These are phyloP conservation scores for Lathronympha strigana DNA, from an alignment of 2,888 invertebrate genomes.

Conservation along the genomic window DNA sequence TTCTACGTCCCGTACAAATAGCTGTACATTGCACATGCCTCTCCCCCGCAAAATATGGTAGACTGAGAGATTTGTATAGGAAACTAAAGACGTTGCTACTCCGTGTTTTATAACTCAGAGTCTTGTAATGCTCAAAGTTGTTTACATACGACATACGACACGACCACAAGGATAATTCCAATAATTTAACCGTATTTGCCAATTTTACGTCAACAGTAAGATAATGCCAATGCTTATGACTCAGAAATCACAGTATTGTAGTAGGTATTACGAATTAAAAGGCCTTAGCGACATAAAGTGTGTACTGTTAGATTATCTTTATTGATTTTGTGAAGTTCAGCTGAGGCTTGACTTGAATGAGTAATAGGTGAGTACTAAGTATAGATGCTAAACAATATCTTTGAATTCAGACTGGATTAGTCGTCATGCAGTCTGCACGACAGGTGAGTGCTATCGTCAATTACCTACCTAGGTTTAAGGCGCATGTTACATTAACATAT, in stretches of 20 bases:
- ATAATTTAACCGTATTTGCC: not conserved
- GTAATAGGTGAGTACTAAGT: not conserved
- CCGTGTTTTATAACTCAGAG: no score
- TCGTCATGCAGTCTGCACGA: not conserved
- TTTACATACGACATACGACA: no score
- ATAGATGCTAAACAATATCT: not conserved
- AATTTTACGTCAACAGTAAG: not conserved
- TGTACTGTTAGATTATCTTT: constrained; percentile 1
- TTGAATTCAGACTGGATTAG: not conserved
- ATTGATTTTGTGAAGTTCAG: no score
- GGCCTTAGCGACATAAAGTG: not conserved
- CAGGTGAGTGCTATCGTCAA: not conserved
- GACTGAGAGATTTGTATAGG: no score
- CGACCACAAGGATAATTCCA: not conserved
- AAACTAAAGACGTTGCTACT: no score
- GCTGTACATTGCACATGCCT: no score
- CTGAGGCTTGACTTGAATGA: no score
- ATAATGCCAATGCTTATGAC: constrained; percentile 1
- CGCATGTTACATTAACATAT: no score
- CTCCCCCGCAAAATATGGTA: no score
- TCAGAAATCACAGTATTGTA: not conserved
- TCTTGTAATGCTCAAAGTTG: no score
- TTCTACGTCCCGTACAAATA: no score
- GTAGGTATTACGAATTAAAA: not conserved
- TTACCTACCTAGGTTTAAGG: not conserved